Conservation (phyloP, 1,140 invertebrate species). For the Ditylenchus dipsaci region DNA sequence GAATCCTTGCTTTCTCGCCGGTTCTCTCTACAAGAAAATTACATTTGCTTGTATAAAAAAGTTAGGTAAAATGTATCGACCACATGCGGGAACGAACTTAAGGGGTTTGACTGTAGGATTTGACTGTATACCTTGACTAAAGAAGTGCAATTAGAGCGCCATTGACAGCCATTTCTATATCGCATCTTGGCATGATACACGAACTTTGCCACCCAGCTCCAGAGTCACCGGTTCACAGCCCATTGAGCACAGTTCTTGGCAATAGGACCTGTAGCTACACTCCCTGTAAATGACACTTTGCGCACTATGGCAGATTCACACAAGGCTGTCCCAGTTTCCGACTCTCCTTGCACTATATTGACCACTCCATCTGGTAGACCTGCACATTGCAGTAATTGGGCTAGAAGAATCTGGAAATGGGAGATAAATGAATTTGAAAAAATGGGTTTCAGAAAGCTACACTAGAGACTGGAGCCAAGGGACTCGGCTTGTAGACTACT, state of each 20-base stretch:
- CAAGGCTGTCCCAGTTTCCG: slow-evolving; percentile 59
- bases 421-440: slow-evolving; percentile 6
- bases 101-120: too few species aligned
- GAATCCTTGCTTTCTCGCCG: too few species aligned
- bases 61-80: too few species aligned
- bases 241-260: slow-evolving; percentile 60
- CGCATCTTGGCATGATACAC: slow-evolving; percentile 64
- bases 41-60: too few species aligned
- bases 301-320: slow-evolving; percentile 58
- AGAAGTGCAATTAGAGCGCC: slow-evolving; percentile 66
- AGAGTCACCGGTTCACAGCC: slow-evolving; percentile 64
- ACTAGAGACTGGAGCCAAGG: slow-evolving; percentile 63
- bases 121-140: slow-evolving; percentile 65
- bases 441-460: slow-evolving; percentile 9
- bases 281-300: slow-evolving; percentile 64
- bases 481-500: slow-evolving; percentile 65
- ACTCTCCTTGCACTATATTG: slow-evolving; percentile 64
- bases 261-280: slow-evolving; percentile 63
- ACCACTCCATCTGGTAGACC: slow-evolving; percentile 64
- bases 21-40: too few species aligned
- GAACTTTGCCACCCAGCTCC: slow-evolving; percentile 67
- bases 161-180: slow-evolving; percentile 64
- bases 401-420: slow-evolving; percentile 59
- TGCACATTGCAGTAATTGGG: slow-evolving; percentile 61
- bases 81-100: too few species aligned